phyloP scores from a whole-genome alignment of 2,113 vertebrate genomes.

The Cynopterus brachyotis region DNA sequence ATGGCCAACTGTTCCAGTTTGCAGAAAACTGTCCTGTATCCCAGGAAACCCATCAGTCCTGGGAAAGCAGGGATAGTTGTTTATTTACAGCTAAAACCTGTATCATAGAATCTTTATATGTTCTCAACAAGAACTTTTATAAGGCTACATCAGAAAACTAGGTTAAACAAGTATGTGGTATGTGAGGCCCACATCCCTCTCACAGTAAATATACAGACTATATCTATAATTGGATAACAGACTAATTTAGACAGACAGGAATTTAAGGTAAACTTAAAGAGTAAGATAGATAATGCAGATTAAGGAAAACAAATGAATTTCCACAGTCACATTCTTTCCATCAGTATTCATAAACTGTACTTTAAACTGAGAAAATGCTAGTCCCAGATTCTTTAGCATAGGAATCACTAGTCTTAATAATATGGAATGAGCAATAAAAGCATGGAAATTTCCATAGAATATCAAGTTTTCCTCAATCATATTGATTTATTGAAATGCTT shows the following conservation, averaged over 20 bases:
- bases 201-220: not conserved
- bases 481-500: constrained; percentile 71
- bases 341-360: constrained; percentile 44
- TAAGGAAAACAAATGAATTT: constrained; percentile 60
- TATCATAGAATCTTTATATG: not conserved
- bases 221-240: constrained; percentile 3
- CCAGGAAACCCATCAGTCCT: not conserved
- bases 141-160: not conserved
- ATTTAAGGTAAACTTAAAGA: constrained; percentile 58
- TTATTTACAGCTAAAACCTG: not conserved
- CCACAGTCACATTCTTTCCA: constrained; percentile 62
- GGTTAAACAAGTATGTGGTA: not conserved
- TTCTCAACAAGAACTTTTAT: not conserved
- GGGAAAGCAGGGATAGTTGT: not conserved
- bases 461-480: constrained; percentile 65
- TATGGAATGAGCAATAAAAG: constrained; percentile 73
- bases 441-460: constrained; percentile 80
- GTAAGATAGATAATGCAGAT: not conserved
- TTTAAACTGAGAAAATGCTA: constrained; percentile 57
- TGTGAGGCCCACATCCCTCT: not conserved
- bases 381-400: constrained; percentile 45
- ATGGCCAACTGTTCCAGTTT: not conserved
- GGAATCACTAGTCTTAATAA: constrained; percentile 70
- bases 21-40: not conserved
- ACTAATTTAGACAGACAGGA: constrained; percentile 30